Conservation (phyloP, 2,888 invertebrate species). For the Leptodirus hochenwartii region DNA sequence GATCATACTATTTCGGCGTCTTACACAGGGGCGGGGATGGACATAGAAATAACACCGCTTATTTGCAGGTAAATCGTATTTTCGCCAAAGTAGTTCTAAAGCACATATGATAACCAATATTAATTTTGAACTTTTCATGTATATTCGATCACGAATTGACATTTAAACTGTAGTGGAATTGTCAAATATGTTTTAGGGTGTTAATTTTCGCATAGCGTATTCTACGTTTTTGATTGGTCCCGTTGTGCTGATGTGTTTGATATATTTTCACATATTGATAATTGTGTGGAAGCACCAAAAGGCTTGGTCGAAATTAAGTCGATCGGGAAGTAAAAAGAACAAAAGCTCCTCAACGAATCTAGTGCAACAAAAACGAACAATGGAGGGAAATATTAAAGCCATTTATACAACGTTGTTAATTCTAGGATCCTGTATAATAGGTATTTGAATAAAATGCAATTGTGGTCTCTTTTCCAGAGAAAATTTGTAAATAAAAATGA, state of each 20-base stretch:
- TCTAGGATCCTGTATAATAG: conserved; percentile 35
- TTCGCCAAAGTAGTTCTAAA: too few relatives aligned
- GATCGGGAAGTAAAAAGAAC: conserved; percentile 24
- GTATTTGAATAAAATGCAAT: too few relatives aligned
- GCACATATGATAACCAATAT: too few relatives aligned
- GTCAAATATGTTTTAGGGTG: too few relatives aligned
- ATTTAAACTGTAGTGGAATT: too few relatives aligned
- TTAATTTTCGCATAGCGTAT: conserved; percentile 23
- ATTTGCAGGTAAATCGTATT: too few relatives aligned
- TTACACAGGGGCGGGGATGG: too few relatives aligned
- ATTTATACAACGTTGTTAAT: conserved; percentile 43
- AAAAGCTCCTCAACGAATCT: conserved; percentile 11
- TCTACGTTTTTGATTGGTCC: conserved; percentile 36
- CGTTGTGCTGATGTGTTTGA: conserved; percentile 35
- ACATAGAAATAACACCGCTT: too few relatives aligned
- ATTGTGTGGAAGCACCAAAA: conserved; percentile 36
- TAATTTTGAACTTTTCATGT: too few relatives aligned
- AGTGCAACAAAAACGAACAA: conserved; percentile 20
- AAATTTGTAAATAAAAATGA: too few relatives aligned
- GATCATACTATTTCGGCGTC: conserved; percentile 35
- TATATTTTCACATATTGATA: conserved; percentile 39
- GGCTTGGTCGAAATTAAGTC: conserved; percentile 26
- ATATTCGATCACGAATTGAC: too few relatives aligned
- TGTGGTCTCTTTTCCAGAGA: too few relatives aligned
- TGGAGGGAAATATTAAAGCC: conserved; percentile 34